Base-by-base conservation (phyloP, 2,888 invertebrate species). In the Deilephila elpenor region DNA sequence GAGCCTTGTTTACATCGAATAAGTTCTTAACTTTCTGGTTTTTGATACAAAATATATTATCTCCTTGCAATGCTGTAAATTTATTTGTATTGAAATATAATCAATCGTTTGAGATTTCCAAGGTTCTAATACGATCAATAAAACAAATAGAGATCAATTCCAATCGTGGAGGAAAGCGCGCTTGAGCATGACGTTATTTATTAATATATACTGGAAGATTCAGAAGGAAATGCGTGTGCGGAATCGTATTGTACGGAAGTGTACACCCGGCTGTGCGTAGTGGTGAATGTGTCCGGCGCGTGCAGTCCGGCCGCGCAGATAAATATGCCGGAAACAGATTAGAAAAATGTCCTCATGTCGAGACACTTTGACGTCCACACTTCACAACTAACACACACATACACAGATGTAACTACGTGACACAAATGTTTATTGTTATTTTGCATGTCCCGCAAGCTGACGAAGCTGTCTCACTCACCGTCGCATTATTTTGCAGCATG, bases 281-380 rank as follows among this genome's bases (percentile, higher is more conserved):
- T 34, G 37, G 62, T n/a, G 62, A 37, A 32, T 29, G 62, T 37
- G 62, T 6, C 34, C 8, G 11, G 20, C 11, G 29, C 17, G 29
- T 32, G 29, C 62, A 14, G 32, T 32, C 61, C 32, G 32, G 29
- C 17, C 29, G 29, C 29, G 7, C 29, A 37, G 64, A 64, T 64
- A 44, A 37, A 64, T 4, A 64, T 44, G 64, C 44, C 64, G 64
- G 64, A 64, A 64, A 8, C 0, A 11, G 44, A 64, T 64, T 64
- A 64, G 62, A 62, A 37, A 32, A 6, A 32, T 61, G 61, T 62
- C 44, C 44, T 44, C 19, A 62, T 62, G 37, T 62, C 37, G n/a
- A 62, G 37, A 62, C 37, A 34, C 5, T 37, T 32, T 14, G 19
- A 19, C 19, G 29, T 3, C 17, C 44, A 44, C 44, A 44, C 44